Evolutionary conservation across 2,888 invertebrate species (phyloP).

Genomic region (Ophioninae sp.): DNA sequence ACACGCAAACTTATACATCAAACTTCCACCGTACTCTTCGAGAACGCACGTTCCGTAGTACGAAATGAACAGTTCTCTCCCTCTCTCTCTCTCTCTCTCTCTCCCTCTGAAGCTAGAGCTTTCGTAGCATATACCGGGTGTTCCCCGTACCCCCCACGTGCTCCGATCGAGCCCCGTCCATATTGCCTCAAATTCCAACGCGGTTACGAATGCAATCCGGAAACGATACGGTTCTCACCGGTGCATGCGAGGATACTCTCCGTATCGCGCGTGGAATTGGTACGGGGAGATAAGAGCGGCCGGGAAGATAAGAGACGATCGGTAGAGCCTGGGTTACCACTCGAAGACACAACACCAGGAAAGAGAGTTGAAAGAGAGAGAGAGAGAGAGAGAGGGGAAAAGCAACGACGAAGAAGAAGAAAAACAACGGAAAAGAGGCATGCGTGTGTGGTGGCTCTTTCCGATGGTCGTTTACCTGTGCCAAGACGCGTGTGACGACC

Average conservation of each 20-base stretch:
- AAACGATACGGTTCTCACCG: conserved; percentile 49
- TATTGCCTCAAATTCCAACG: conserved; percentile 45
- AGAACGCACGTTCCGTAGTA: no score
- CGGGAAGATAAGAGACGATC: conserved; percentile 28
- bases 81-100: no score
- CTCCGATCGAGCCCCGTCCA: conserved; percentile 12
- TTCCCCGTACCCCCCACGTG: conserved; percentile 1
- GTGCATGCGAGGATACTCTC: not conserved
- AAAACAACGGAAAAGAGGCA: not conserved
- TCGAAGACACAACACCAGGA: conserved; percentile 47
- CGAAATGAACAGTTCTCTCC: not conserved
- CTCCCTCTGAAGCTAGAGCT: not conserved
- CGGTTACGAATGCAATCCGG: conserved; percentile 47
- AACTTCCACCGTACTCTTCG: no score
- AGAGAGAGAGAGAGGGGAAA: conserved; percentile 4
- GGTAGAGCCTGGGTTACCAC: conserved; percentile 11
- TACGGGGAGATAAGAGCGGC: conserved; percentile 16
- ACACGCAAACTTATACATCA: no score
- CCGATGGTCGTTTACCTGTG: conserved; percentile 80
- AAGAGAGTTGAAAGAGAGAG: not conserved
- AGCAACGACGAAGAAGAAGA: conserved; percentile 6
- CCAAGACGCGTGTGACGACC: conserved; percentile 79
- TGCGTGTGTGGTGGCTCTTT: conserved; percentile 40
- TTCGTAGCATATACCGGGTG: conserved; percentile 41
- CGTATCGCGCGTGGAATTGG: conserved; percentile 30